These are phyloP conservation scores for Ecliptopera silaceata DNA, from an alignment of 2,888 invertebrate species.

Conservation along the genomic window DNA sequence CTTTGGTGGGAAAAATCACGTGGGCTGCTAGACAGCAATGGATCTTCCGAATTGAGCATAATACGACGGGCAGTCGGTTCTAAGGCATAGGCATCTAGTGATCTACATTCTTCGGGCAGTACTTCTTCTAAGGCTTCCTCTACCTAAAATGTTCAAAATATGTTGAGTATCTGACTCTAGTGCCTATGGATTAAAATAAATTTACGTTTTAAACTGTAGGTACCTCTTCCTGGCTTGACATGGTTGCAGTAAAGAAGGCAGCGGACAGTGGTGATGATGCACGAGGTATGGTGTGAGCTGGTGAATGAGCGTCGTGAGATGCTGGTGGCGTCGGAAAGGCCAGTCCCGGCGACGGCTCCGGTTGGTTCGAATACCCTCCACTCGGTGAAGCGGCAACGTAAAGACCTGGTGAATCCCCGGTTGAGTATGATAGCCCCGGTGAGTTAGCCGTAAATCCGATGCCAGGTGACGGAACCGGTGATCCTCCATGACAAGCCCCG, in stretches of 20 bases:
- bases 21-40: constrained; percentile 91
- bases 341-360: constrained; percentile 86
- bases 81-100: constrained; percentile 84
- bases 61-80: constrained; percentile 90
- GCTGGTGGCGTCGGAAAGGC: constrained; percentile 94
- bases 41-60: constrained; percentile 95
- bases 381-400: constrained; percentile 71
- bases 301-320: constrained; percentile 91
- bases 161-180: neutral
- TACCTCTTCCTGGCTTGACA: constrained; percentile 92
- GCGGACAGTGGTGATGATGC: constrained; percentile 92
- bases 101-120: constrained; percentile 89
- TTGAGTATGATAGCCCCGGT: constrained; percentile 91
- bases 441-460: constrained; percentile 72
- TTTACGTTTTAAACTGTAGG: no score
- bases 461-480: constrained; percentile 79
- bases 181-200: no score
- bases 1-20: constrained; percentile 87
- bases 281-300: constrained; percentile 84
- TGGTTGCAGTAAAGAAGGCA: constrained; percentile 92
- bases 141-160: constrained; percentile 69
- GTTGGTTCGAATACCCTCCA: constrained; percentile 70
- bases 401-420: constrained; percentile 78
- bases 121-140: constrained; percentile 94
- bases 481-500: constrained; percentile 88